Evolutionary conservation across 2,797 vertebrate species (phyloP).

Genomic region (Anguilla obscura): DNA sequence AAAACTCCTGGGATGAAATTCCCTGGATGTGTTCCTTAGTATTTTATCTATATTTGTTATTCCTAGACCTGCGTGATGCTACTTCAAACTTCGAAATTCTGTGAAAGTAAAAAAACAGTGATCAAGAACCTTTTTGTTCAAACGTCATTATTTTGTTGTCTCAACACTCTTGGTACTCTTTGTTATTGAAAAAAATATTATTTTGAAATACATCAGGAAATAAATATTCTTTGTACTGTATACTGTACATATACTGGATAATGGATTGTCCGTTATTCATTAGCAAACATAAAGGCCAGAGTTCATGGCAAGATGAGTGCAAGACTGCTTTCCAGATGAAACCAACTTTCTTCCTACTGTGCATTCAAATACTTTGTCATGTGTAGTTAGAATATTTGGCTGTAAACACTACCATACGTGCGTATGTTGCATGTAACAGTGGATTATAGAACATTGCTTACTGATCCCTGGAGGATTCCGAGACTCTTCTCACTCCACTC

Average conservation of each 20-base stretch:
- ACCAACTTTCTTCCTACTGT: neutral
- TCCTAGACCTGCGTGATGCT: neutral
- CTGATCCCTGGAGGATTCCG: neutral
- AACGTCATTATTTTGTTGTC: neutral
- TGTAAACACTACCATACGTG: neutral
- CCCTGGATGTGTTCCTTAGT: neutral
- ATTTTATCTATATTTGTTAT: neutral
- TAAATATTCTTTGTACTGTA: neutral
- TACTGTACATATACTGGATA: neutral
- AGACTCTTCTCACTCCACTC: neutral
- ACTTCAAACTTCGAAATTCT: neutral
- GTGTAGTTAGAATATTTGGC: neutral
- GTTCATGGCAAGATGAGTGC: neutral
- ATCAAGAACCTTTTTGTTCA: neutral
- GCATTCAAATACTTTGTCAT: neutral
- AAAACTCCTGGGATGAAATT: conserved; percentile 1
- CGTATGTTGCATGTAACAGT: neutral
- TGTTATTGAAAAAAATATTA: neutral
- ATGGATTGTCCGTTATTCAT: neutral
- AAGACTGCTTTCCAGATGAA: neutral
- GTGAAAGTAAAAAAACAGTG: neutral
- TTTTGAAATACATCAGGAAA: neutral
- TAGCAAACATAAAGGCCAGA: neutral
- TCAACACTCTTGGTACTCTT: neutral
- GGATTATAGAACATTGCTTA: neutral